phyloP scores from a whole-genome alignment of 2,797 vertebrate species.

The Dendrocincla tyrannina region DNA sequence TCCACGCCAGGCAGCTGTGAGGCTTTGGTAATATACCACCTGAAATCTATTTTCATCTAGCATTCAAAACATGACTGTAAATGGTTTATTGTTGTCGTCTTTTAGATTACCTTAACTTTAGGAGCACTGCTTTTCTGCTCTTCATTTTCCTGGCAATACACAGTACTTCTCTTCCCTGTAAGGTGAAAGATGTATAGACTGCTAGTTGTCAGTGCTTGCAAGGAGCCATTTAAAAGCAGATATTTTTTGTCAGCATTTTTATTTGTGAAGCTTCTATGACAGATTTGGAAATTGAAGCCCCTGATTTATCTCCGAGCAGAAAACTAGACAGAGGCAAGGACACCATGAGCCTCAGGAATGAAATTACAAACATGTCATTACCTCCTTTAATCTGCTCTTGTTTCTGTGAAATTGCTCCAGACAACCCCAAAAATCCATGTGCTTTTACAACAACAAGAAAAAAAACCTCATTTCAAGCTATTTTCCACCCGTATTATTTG shows the following conservation, averaged over 20 bases:
- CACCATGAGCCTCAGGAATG: conserved; percentile 32
- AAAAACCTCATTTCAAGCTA: background rate
- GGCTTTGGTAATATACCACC: conserved; percentile 1
- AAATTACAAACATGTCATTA: conserved; percentile 64
- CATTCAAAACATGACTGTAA: conserved; percentile 48
- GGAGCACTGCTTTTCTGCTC: background rate
- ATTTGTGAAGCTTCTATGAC: conserved; percentile 58
- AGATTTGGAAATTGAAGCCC: conserved; percentile 71
- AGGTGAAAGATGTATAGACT: conserved; percentile 62
- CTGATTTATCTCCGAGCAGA: conserved; percentile 64
- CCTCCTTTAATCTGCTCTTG: conserved; percentile 55
- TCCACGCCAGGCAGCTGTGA: background rate
- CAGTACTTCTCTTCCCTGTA: background rate
- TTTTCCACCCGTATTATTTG: conserved; percentile 4
- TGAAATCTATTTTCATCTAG: conserved; percentile 51
- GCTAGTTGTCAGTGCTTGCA: conserved; percentile 52
- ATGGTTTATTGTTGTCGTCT: conserved; percentile 44
- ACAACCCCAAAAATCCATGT: conserved; percentile 19
- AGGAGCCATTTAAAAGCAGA: conserved; percentile 63
- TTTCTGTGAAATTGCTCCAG: conserved; percentile 59
- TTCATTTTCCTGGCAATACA: conserved; percentile 45
- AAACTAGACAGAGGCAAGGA: conserved; percentile 63
- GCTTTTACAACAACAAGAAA: background rate
- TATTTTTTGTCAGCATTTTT: conserved; percentile 68
- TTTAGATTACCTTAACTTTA: conserved; percentile 47